These are phyloP conservation scores for Leptopilina drosophilae DNA, from an alignment of 2,888 invertebrate species.

Conservation along the genomic window DNA sequence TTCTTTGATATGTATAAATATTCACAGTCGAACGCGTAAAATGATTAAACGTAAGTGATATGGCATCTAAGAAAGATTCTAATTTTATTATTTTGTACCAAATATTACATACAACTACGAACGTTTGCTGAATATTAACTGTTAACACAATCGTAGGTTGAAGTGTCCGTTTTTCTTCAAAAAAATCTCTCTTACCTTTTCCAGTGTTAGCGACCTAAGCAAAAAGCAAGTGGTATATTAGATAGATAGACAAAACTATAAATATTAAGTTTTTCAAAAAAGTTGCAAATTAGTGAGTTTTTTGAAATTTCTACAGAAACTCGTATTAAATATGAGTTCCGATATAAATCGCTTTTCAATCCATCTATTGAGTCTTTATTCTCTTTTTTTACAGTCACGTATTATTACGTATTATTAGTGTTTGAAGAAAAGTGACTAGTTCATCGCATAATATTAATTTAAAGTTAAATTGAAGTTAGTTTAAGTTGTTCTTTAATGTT, in stretches of 20 bases:
- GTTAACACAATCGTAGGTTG: not conserved
- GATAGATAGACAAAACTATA: not conserved
- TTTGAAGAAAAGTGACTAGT: too few relatives aligned
- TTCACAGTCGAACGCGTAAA: conserved; percentile 11
- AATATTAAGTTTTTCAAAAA: not conserved
- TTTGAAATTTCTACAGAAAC: not conserved
- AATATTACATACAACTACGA: conserved; percentile 12
- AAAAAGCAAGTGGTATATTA: not conserved
- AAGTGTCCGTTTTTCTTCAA: not conserved
- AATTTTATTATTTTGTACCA: conserved; percentile 23
- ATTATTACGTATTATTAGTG: too few relatives aligned
- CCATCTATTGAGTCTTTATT: not conserved
- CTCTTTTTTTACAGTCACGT: not conserved
- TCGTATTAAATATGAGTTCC: not conserved
- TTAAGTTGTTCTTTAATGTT: too few relatives aligned
- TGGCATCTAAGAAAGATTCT: not conserved
- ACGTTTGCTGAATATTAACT: conserved; percentile 18
- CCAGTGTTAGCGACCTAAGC: not conserved
- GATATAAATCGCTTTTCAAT: not conserved
- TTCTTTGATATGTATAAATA: not conserved
- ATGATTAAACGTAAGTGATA: not conserved
- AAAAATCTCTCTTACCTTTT: not conserved
- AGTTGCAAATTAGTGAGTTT: not conserved
- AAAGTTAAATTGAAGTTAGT: too few relatives aligned
- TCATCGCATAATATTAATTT: too few relatives aligned